Percentiles rank a stretch among this genome's conserved stretches.
Evolutionary conservation across 2,113 vertebrate genomes (phyloP).

Genomic region (Etia nguti): DNA sequence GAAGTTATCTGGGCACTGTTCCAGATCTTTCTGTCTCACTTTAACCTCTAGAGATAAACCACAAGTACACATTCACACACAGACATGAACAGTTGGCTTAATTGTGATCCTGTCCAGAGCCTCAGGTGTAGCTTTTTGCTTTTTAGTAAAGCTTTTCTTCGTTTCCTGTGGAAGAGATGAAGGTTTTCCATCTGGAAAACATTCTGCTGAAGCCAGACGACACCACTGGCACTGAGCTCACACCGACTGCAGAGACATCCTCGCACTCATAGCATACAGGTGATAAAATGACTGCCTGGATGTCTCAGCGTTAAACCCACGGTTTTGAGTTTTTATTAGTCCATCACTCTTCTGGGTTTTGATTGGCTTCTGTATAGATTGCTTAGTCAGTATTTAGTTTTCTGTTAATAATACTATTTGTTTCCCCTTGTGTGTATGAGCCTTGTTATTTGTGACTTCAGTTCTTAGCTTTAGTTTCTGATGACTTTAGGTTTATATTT

Average conservation of each 20-base stretch:
- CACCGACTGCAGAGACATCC: background rate
- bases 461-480: background rate
- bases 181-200: slow-evolving; percentile 39
- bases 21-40: background rate
- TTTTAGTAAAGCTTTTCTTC: background rate
- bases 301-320: background rate
- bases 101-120: slow-evolving; percentile 23
- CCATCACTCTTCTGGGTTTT: background rate
- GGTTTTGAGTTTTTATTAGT: background rate
- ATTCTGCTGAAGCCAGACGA: background rate
- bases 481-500: background rate
- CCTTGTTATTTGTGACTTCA: background rate
- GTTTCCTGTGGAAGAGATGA: slow-evolving; percentile 16
- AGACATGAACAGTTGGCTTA: background rate
- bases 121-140: slow-evolving; percentile 8
- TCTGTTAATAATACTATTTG: background rate
- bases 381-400: background rate
- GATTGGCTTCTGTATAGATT: background rate
- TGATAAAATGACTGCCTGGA: background rate
- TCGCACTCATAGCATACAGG: background rate
- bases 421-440: background rate
- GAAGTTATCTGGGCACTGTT: background rate
- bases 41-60: background rate
- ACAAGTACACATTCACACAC: fast-evolving
- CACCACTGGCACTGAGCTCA: background rate